A percentile compares a stretch with the other conserved stretches of the same genome.
Evolutionary conservation across 1,140 invertebrate species (phyloP).

Genomic region (Chionoecetes opilio): DNA sequence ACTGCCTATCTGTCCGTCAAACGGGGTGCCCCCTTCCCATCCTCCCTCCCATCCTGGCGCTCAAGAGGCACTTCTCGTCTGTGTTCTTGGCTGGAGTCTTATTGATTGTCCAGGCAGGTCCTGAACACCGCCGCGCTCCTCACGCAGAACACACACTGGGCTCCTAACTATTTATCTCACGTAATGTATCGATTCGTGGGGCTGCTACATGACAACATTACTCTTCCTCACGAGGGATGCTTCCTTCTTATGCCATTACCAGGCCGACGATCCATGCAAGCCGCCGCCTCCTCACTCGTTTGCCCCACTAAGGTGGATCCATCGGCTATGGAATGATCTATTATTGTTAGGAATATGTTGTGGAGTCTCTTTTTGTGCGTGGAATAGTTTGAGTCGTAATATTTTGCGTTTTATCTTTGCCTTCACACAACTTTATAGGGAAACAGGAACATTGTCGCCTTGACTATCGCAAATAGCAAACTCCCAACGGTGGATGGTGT

Average conservation of each 20-base stretch:
- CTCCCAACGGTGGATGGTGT: no score
- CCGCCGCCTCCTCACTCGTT: background rate
- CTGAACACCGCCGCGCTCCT: background rate
- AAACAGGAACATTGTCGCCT: no score
- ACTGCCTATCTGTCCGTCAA: no score
- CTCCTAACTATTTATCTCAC: slow-evolving; percentile 59
- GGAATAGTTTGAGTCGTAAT: no score
- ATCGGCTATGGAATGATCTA: no score
- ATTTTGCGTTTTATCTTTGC: no score
- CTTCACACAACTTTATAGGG: no score
- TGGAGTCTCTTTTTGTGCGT: no score
- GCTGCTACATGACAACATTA: slow-evolving; percentile 11
- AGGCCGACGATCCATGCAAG: background rate
- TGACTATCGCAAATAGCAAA: no score
- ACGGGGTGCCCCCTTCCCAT: background rate
- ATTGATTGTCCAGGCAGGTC: slow-evolving; percentile 46
- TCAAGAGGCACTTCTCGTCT: background rate
- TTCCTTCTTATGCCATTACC: background rate
- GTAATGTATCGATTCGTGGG: slow-evolving; percentile 48
- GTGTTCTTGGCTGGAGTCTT: slow-evolving; percentile 17
- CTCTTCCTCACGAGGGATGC: slow-evolving; percentile 37
- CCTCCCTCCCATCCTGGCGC: background rate
- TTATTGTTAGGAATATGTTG: no score
- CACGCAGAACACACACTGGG: background rate
- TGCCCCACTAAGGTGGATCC: background rate